phyloP scores from a whole-genome alignment of 2,113 vertebrate species.

The Pristiophorus japonicus region DNA sequence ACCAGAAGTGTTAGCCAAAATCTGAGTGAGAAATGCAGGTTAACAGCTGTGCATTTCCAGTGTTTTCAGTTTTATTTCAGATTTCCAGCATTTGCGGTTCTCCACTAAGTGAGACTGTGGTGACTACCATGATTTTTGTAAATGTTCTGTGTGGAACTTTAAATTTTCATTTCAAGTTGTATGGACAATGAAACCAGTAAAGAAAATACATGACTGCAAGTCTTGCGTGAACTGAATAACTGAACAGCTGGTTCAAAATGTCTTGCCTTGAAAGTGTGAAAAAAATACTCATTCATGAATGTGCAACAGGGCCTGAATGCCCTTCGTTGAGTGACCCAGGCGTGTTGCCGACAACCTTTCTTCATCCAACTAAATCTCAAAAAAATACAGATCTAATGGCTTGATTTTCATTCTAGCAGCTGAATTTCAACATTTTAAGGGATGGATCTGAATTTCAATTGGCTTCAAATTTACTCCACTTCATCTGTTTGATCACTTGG shows the following conservation, averaged over 20 bases:
- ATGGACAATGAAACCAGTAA: neutral
- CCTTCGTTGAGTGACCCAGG: neutral
- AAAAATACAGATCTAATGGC: neutral
- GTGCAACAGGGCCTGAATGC: neutral
- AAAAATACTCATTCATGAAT: neutral
- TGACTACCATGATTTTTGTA: neutral
- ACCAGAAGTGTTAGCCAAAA: neutral
- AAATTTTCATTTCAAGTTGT: neutral
- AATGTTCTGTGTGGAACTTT: neutral
- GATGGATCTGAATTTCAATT: neutral
- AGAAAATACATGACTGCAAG: neutral
- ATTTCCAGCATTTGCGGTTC: neutral
- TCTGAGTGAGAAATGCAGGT: too few species aligned
- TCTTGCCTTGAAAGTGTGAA: neutral
- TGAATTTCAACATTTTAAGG: neutral
- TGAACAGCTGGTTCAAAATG: neutral
- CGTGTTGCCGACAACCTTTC: neutral
- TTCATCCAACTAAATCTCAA: neutral
- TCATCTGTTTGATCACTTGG: neutral
- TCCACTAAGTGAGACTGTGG: neutral
- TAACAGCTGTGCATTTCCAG: neutral
- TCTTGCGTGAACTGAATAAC: neutral
- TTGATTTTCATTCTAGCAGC: neutral
- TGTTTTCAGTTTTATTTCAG: neutral
- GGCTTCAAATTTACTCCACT: neutral